These are phyloP conservation scores for Esox lucius DNA, from an alignment of 2,797 vertebrate genomes.

Conservation along the genomic window DNA sequence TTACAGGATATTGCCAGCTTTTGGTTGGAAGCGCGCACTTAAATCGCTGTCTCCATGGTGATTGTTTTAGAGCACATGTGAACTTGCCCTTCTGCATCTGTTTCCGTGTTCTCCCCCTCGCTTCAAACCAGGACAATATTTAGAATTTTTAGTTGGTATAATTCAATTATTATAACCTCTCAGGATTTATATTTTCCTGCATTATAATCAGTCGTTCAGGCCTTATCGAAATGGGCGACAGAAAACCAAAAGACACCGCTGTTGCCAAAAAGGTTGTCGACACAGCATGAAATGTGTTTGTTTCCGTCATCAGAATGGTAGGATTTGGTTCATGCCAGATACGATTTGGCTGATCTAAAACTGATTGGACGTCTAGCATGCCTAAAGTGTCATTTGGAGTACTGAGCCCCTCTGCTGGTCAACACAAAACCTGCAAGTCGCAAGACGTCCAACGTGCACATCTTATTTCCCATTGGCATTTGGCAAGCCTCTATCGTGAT, in stretches of 20 bases:
- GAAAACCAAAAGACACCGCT: background rate
- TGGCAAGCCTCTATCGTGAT: background rate
- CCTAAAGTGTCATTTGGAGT: constrained; percentile 47
- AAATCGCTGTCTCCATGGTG: constrained; percentile 77
- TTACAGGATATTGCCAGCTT: constrained; percentile 45
- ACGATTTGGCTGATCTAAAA: constrained; percentile 30
- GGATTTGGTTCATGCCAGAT: constrained; percentile 19
- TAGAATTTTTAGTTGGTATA: constrained; percentile 38
- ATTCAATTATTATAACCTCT: constrained; percentile 40
- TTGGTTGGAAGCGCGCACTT: constrained; percentile 49
- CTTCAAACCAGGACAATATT: constrained; percentile 35
- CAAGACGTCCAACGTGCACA: background rate
- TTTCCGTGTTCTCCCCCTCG: constrained; percentile 64
- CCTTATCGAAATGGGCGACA: background rate
- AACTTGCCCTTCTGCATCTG: constrained; percentile 76
- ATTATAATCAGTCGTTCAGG: background rate
- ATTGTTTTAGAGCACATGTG: constrained; percentile 74
- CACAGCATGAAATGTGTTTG: background rate
- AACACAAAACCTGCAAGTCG: constrained; percentile 35
- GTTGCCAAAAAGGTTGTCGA: background rate
- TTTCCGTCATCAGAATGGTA: constrained; percentile 27
- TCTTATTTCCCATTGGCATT: constrained; percentile 1
- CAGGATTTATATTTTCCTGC: background rate
- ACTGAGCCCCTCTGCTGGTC: constrained; percentile 67
- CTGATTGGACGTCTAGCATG: constrained; percentile 24